Conservation (phyloP, 1,140 invertebrate species). For the Zeugodacus cucurbitae region DNA sequence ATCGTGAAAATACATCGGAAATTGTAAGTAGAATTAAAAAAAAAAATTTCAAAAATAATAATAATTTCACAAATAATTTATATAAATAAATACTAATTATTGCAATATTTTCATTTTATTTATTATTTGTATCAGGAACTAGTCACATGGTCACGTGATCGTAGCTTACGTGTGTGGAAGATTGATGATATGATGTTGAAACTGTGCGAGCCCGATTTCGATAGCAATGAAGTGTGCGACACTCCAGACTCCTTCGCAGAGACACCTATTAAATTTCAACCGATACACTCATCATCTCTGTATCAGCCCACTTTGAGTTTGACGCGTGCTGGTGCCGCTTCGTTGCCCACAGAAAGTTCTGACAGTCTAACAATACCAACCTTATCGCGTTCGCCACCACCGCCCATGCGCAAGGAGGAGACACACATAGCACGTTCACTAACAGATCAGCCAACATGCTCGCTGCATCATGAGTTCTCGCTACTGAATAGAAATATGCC, state of each 20-base stretch:
- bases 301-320: slow-evolving; percentile 3
- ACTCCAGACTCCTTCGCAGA: slow-evolving; percentile 24
- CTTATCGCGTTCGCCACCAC: slow-evolving; percentile 42
- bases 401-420: slow-evolving; percentile 53
- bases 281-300: slow-evolving; percentile 24
- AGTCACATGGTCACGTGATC: slow-evolving; percentile 96
- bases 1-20: slow-evolving; percentile 61
- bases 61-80: too few species aligned
- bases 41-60: too few species aligned
- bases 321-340: neutral
- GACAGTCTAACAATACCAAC: slow-evolving; percentile 40
- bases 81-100: too few species aligned
- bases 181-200: slow-evolving; percentile 87
- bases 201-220: slow-evolving; percentile 69
- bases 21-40: slow-evolving; percentile 54
- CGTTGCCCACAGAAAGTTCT: slow-evolving; percentile 39
- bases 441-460: slow-evolving; percentile 69
- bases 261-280: slow-evolving; percentile 54
- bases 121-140: slow-evolving; percentile 76
- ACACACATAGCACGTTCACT: slow-evolving; percentile 60
- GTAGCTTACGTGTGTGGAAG: slow-evolving; percentile 89
- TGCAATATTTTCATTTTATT: neutral
- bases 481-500: slow-evolving; percentile 88
- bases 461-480: slow-evolving; percentile 87
- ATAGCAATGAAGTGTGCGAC: slow-evolving; percentile 64